Base-by-base conservation (phyloP, 2,113 vertebrate genomes). In the Nothobranchius furzeri region DNA sequence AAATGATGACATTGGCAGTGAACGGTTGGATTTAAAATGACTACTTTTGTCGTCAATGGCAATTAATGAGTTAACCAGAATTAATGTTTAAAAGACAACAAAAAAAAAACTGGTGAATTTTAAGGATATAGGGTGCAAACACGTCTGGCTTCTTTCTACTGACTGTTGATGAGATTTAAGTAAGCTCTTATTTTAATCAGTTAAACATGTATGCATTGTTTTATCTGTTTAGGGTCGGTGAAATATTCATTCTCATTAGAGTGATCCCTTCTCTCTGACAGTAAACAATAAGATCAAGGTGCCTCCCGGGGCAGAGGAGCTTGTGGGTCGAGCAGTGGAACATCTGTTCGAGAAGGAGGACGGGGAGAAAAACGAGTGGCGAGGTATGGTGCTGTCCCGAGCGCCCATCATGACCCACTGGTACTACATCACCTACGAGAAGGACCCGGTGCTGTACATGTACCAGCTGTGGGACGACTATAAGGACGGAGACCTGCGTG, bases 361-460 rank as follows among this genome's bases (percentile, higher is more conserved):
- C 0, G 93, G 93, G 0, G 92, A 93, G 64, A 94, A 94, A 75
- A 94, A 94, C 12, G 93, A 94, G 76, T 94, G 93, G 93, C 81
- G 93, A 54, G 93, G 93, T 46, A 94, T 94, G 93, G 93, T 94
- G 66, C 87, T 94, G 14, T 94, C 93, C 51, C 85, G 92, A 11
- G 93, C 93, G 17, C 93, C 93, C 70, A 88, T 94, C 73, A 94
- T 94, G 93, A 94, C 93, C 76, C 92, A 94, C 86, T 94, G 93
- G 93, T 94, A 94, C 80, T 94, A 94, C 85, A 94, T 94, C 88
- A 94, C 93, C 56, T 94, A 94, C 2, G 93, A 94, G 88, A 94
- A 94, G 79, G 93, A 94, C 86, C 93, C 93, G 0, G 93, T 94
- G 70, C 89, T 94, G 52, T 94, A 94, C 76, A 94, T 94, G 93